These are phyloP conservation scores for Hydractinia symbiolongicarpus DNA, from an alignment of 30 jellyfish, hydroid and myxozoan genomes.

Conservation along the genomic window DNA sequence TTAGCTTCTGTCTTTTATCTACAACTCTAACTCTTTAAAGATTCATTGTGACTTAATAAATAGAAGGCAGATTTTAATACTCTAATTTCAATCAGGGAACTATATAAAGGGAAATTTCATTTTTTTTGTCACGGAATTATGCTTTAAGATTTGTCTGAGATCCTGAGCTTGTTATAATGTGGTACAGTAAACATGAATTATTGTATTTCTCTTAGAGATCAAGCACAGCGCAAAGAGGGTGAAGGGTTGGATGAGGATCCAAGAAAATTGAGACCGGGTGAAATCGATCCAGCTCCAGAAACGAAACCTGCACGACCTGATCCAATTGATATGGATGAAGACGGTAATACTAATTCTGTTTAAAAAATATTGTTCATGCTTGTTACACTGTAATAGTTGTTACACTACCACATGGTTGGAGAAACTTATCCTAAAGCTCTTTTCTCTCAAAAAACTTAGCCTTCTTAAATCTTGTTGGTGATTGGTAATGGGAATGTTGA, in stretches of 20 bases:
- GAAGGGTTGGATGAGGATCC: slow-evolving; percentile 90
- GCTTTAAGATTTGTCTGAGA: too few species aligned
- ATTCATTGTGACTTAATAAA: too few species aligned
- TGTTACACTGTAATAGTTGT: not conserved
- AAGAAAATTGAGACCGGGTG: slow-evolving; percentile 96
- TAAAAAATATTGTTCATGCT: not conserved
- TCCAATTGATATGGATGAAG: slow-evolving; percentile 99
- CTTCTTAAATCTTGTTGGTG: not conserved
- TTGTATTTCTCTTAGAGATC: slow-evolving; percentile 59
- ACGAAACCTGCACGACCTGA: slow-evolving; percentile 99
- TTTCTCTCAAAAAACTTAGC: not conserved
- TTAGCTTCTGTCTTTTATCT: too few species aligned
- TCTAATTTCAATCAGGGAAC: too few species aligned
- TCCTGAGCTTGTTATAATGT: not conserved
- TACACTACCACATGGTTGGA: not conserved
- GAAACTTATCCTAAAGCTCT: not conserved
- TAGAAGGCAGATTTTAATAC: too few species aligned
- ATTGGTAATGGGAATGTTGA: not conserved
- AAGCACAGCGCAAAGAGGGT: slow-evolving; percentile 95
- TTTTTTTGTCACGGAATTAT: too few species aligned
- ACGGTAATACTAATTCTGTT: slow-evolving; percentile 49
- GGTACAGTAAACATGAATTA: not conserved
- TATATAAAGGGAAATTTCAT: too few species aligned
- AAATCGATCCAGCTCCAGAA: slow-evolving; percentile 99
- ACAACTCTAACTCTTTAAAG: too few species aligned